A percentile compares a stretch with the other conserved stretches of the same genome.
Evolutionary conservation across 92 coral and sea anemone genomes (phyloP).

Genomic region (Anthopleura xanthogrammica): DNA sequence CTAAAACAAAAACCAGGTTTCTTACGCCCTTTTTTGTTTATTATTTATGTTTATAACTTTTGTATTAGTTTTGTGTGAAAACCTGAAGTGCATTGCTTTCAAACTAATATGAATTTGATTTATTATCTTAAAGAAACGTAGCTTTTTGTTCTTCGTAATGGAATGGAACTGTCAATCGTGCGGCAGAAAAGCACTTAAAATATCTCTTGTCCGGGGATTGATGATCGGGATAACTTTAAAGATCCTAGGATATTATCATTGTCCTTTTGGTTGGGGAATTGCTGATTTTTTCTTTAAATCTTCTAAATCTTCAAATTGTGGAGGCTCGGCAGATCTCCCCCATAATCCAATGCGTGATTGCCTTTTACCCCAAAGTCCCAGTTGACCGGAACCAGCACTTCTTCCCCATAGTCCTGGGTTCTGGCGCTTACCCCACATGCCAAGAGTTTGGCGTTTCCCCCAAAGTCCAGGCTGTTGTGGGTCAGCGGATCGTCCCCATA

Average conservation of each 20-base stretch:
- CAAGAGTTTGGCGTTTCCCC: too few species aligned
- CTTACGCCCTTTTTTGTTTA: not conserved
- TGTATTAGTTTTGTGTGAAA: not conserved
- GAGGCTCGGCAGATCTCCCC: slow-evolving; percentile 9
- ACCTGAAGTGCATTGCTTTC: not conserved
- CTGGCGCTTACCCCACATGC: not conserved
- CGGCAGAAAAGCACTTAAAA: not conserved
- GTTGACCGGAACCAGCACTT: slow-evolving; percentile 6
- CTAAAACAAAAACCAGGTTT: not conserved
- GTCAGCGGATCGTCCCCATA: slow-evolving; percentile 23
- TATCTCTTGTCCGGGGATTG: slow-evolving; percentile 3
- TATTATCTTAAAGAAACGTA: not conserved
- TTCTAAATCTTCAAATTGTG: slow-evolving; percentile 6
- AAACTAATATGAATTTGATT: not conserved
- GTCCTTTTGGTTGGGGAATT: not conserved
- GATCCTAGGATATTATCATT: not conserved
- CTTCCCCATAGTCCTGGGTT: not conserved
- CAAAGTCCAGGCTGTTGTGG: slow-evolving; percentile 11
- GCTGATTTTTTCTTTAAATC: slow-evolving; percentile 9
- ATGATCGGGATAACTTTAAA: not conserved
- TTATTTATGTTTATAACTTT: not conserved
- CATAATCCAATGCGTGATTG: not conserved
- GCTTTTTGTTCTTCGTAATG: not conserved
- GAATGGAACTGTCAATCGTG: not conserved
- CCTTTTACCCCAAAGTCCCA: not conserved